phyloP scores from a whole-genome alignment of 2,888 invertebrate species.

The Drosophila emarginata region DNA sequence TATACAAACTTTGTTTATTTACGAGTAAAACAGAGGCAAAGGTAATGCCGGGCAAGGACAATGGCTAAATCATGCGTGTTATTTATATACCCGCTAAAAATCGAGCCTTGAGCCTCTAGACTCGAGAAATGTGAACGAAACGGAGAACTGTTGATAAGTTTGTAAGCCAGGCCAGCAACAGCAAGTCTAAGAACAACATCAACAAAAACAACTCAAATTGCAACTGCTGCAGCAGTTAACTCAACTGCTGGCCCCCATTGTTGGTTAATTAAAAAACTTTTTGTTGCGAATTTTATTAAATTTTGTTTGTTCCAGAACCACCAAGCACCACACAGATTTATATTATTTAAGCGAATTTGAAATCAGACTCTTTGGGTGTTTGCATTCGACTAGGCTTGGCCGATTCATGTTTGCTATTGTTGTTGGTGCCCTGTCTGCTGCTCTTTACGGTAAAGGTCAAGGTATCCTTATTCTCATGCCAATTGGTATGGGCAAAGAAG shows the following conservation, averaged over 20 bases:
- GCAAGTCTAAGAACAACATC: not conserved
- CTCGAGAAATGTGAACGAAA: not conserved
- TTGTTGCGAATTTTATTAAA: conserved; percentile 14
- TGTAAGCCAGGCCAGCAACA: conserved; percentile 15
- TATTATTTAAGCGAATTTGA: not conserved
- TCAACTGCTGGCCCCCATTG: conserved; percentile 5
- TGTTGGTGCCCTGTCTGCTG: conserved; percentile 18
- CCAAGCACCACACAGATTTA: not conserved
- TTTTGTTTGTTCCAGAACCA: conserved; percentile 21
- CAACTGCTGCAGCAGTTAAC: conserved; percentile 23
- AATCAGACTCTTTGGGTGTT: not conserved
- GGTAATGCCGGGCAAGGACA: conserved; percentile 33
- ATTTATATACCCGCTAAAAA: conserved; percentile 39
- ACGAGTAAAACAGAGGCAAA: conserved; percentile 11
- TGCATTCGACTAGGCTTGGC: conserved; percentile 24
- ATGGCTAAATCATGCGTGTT: conserved; percentile 60
- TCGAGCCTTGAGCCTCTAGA: not conserved
- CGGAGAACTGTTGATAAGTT: conserved; percentile 33
- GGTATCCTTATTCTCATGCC: conserved; percentile 45
- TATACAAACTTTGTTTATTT: not conserved
- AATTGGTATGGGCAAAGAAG: conserved; percentile 52
- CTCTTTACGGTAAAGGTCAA: conserved; percentile 30
- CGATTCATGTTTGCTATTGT: not conserved
- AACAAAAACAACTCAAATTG: conserved; percentile 29
- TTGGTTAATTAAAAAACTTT: conserved; percentile 74